These are phyloP conservation scores for Piaya cayana DNA, from an alignment of 2,113 vertebrate genomes.

Conservation along the genomic window DNA sequence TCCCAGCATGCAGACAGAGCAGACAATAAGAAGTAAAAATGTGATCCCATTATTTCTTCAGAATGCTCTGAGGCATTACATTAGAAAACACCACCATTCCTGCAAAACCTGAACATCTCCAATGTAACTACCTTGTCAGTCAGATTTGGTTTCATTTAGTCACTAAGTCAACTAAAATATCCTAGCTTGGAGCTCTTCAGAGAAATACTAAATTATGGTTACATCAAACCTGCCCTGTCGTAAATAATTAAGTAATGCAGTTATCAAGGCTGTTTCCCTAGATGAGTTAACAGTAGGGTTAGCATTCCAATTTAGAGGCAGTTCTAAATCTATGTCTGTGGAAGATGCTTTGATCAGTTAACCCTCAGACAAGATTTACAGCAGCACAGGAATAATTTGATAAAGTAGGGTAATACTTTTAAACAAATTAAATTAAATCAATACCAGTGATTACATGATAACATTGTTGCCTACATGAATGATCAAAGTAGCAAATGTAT, in stretches of 20 bases:
- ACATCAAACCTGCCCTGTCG: background rate
- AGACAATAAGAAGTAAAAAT: background rate
- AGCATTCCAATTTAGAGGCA: background rate
- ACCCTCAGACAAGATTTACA: background rate
- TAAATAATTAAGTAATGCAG: slow-evolving; percentile 8
- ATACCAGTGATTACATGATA: background rate
- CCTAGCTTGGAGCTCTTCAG: background rate
- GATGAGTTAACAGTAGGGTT: background rate
- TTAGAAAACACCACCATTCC: background rate
- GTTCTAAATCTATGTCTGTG: background rate
- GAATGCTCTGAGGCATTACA: background rate
- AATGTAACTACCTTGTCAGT: background rate
- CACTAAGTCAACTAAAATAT: background rate
- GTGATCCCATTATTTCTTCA: background rate
- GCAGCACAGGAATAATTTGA: background rate
- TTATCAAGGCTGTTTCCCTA: background rate
- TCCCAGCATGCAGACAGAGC: background rate
- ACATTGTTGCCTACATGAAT: background rate
- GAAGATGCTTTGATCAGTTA: background rate
- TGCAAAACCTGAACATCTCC: background rate
- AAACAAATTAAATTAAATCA: background rate
- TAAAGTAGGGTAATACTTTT: background rate
- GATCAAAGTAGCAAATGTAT: background rate
- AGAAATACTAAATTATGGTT: background rate
- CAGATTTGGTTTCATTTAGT: background rate